Evolutionary conservation across 2,888 invertebrate genomes (phyloP).

Genomic region (Sialis lutaria): DNA sequence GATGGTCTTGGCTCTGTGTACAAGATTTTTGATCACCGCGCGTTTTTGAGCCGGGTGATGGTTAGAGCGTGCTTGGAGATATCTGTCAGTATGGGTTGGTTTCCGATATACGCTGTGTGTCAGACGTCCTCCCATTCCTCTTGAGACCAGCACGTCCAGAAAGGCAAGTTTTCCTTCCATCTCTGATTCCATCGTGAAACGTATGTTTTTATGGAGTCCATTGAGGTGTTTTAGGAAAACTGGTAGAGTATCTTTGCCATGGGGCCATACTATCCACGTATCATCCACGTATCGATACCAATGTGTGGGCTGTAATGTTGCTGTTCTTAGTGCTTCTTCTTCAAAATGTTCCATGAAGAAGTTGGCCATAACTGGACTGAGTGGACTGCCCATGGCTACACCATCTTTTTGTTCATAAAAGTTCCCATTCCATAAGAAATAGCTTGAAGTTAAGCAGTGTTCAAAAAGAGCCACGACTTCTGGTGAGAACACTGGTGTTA

Average conservation of each 20-base stretch:
- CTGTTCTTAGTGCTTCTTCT: slow-evolving; percentile 6
- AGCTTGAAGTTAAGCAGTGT: slow-evolving; percentile 2
- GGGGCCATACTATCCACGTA: slow-evolving; percentile 6
- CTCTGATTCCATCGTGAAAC: slow-evolving; percentile 11
- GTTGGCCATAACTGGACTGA: slow-evolving; percentile 9
- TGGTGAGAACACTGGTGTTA: slow-evolving; percentile 12
- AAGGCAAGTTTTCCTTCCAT: slow-evolving; percentile 8
- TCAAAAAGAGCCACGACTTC: slow-evolving; percentile 26
- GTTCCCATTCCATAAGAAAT: not conserved
- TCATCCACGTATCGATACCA: slow-evolving; percentile 12
- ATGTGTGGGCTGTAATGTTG: no score
- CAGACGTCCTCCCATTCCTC: slow-evolving; percentile 5
- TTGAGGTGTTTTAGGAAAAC: slow-evolving; percentile 8
- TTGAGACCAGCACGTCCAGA: slow-evolving; percentile 9
- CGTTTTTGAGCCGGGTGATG: slow-evolving; percentile 7
- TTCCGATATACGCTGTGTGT: slow-evolving; percentile 10
- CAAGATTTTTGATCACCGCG: slow-evolving; percentile 1
- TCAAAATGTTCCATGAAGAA: slow-evolving; percentile 11
- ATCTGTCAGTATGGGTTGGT: no score
- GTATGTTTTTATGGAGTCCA: slow-evolving; percentile 1
- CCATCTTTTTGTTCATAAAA: slow-evolving; percentile 7
- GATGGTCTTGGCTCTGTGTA: no score
- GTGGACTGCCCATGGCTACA: slow-evolving; percentile 11
- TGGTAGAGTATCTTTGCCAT: slow-evolving; percentile 3
- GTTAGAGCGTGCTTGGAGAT: slow-evolving; percentile 5